Conservation (phyloP, 2,113 vertebrate genomes). For the Anoura caudifer region DNA sequence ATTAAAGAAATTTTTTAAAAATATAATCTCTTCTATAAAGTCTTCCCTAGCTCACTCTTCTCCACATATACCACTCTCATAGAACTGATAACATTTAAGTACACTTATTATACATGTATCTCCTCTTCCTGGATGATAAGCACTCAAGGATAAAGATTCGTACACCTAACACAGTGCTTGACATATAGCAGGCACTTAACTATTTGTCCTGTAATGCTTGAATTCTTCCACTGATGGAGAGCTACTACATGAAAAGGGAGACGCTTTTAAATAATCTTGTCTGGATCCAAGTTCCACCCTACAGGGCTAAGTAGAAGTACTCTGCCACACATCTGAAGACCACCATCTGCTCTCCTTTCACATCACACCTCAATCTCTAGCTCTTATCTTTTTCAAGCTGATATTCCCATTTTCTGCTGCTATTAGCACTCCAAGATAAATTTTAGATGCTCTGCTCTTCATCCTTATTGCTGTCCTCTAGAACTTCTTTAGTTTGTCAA, state of each 20-base stretch:
- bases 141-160: background rate
- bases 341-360: background rate
- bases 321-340: background rate
- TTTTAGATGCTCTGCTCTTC: background rate
- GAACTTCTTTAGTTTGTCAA: background rate
- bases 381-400: background rate
- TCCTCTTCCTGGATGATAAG: background rate
- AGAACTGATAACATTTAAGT: background rate
- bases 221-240: background rate
- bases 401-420: background rate
- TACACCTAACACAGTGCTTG: background rate
- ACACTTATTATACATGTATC: background rate
- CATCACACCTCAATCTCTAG: background rate
- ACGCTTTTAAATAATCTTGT: background rate
- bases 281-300: background rate
- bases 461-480: background rate
- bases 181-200: background rate
- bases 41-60: background rate
- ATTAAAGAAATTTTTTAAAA: too few species aligned
- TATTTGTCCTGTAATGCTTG: background rate
- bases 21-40: background rate
- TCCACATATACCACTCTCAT: background rate
- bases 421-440: background rate
- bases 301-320: background rate
- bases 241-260: background rate